phyloP scores from a whole-genome alignment of 1,140 invertebrate genomes.

The Nomia melanderi region DNA sequence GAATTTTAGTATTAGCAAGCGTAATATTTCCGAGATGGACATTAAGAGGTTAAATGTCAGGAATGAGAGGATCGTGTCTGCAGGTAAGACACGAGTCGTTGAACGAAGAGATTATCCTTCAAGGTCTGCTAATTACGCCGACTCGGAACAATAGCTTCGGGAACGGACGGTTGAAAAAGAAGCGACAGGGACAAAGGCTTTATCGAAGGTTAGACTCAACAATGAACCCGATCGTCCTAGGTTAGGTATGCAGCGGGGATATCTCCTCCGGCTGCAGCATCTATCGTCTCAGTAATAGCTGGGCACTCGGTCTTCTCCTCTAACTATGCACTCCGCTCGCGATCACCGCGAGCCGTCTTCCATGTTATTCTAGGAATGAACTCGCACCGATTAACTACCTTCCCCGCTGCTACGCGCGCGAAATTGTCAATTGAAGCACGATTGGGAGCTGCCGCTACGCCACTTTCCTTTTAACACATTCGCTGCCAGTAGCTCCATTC shows the following conservation, averaged over 20 bases:
- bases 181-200: slow-evolving; percentile 55
- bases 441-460: neutral
- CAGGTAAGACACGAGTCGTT: slow-evolving; percentile 40
- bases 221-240: slow-evolving; percentile 62
- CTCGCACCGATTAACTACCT: neutral
- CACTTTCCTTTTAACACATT: too few species aligned
- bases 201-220: slow-evolving; percentile 57
- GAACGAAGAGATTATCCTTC: slow-evolving; percentile 55
- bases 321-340: neutral
- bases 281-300: slow-evolving; percentile 24
- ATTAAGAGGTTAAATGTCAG: too few species aligned
- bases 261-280: slow-evolving; percentile 18
- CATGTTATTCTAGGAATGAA: slow-evolving; percentile 26
- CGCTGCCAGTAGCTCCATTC: too few species aligned
- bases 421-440: slow-evolving; percentile 1
- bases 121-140: slow-evolving; percentile 59
- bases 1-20: too few species aligned
- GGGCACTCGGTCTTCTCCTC: slow-evolving; percentile 4
- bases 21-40: too few species aligned
- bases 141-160: slow-evolving; percentile 58
- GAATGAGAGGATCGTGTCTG: slow-evolving; percentile 38
- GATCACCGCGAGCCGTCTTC: slow-evolving; percentile 1
- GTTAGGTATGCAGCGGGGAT: slow-evolving; percentile 45
- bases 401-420: neutral
- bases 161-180: slow-evolving; percentile 15